Conservation (phyloP, 2,113 vertebrate genomes). For the Oxyruncus cristatus region DNA sequence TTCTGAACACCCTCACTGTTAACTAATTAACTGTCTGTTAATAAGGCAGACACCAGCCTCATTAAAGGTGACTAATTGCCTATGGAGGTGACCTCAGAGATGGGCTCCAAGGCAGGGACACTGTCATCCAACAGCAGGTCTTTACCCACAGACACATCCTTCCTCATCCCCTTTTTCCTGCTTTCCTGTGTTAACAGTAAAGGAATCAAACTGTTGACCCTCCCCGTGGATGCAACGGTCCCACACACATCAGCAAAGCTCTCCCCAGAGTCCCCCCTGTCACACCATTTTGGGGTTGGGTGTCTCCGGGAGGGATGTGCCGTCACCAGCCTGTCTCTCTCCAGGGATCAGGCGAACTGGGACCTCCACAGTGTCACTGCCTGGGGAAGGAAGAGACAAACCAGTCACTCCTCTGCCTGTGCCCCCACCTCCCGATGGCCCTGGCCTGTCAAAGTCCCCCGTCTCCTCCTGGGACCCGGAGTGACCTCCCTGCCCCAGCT, state of each 20-base stretch:
- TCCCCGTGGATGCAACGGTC: not conserved
- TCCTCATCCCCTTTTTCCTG: not conserved
- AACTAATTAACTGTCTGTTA: not conserved
- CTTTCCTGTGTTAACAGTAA: not conserved
- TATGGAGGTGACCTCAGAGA: not conserved
- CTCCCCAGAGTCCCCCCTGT: not conserved
- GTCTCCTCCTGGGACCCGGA: accelerated
- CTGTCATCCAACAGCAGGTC: not conserved
- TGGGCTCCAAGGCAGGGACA: not conserved
- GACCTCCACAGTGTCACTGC: constrained; percentile 81
- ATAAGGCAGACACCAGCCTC: not conserved
- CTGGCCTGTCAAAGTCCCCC: not conserved
- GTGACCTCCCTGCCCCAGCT: not conserved
- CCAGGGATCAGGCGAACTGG: constrained; percentile 84
- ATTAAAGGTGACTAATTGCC: not conserved
- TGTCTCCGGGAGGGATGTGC: constrained; percentile 95
- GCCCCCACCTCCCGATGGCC: accelerated
- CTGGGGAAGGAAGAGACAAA: not conserved
- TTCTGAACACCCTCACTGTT: not conserved
- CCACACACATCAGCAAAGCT: accelerated
- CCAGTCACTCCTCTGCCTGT: not conserved
- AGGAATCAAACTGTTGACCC: accelerated
- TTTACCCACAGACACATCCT: not conserved
- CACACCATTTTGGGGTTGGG: constrained; percentile 93
- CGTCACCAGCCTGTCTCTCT: constrained; percentile 95